Percentiles rank a stretch among this genome's conserved stretches.
Conservation (phyloP, 2,797 vertebrate genomes). For the Dermochelys coriacea region DNA sequence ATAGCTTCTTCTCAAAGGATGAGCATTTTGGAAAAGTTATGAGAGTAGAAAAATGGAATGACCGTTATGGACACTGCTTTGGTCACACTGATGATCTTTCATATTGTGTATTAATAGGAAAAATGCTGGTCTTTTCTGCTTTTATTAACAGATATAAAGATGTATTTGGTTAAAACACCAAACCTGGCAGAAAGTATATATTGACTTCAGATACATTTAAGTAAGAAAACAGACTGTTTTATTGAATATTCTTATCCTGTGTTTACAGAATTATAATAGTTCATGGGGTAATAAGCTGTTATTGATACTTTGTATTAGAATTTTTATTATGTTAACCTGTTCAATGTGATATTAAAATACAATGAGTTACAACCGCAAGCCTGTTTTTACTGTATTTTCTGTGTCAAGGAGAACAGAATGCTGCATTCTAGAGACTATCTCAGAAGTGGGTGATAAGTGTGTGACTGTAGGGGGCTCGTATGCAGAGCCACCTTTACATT, state of each 20-base stretch:
- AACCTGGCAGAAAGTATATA: neutral
- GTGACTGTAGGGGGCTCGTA: neutral
- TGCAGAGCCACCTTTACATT: neutral
- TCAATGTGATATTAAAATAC: neutral
- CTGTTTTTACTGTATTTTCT: neutral
- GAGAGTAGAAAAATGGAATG: neutral
- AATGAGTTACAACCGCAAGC: neutral
- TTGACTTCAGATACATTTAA: neutral
- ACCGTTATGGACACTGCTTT: neutral
- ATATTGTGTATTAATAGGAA: neutral
- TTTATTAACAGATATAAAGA: neutral
- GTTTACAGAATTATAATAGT: neutral
- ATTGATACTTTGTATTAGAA: neutral
- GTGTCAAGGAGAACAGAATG: neutral
- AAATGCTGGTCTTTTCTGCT: neutral
- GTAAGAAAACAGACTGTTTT: neutral
- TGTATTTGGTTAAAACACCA: neutral
- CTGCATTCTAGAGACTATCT: neutral
- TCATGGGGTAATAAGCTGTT: neutral
- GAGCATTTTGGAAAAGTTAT: neutral
- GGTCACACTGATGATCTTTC: neutral
- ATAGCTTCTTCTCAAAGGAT: neutral
- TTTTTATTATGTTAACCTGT: neutral
- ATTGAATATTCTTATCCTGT: neutral
- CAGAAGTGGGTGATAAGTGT: neutral